Evolutionary conservation across 2,113 vertebrate genomes (phyloP), one percentile per base, ranked within the genome.

Genomic region (Anthoscopus minutus): DNA sequence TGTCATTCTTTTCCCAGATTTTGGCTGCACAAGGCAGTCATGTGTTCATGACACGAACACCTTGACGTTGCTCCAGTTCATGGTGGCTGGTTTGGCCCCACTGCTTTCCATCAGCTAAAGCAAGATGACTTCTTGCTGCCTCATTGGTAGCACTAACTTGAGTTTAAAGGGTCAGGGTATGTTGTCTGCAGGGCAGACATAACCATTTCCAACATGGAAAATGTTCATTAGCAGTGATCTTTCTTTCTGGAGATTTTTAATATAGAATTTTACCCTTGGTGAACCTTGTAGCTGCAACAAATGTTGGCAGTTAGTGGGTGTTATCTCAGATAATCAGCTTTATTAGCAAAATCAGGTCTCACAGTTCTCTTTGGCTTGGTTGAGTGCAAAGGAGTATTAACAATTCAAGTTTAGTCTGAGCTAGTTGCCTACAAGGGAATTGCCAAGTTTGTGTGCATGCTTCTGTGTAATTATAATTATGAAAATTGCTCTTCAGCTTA

Each of bases 311-410:
- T 92, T 86, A 91, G 86, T 62, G 62, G 38, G 37, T 3, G 1
- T 94, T 97, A 97, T 97, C 97, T 96, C 76, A 97, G 91, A 95
- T 96, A 96, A 97, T 97, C 97, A 96, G 80, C 92, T 95, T 97
- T 97, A 95, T 96, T 95, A 96, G 74, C 74, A 94, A 91, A 93
- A 97, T 77, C 56, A 78, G 86, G 62, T 95, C 89, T 95, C 57
- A 69, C 60, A 84, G 73, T 82, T 96, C 91, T 13, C 37, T 92
- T 96, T 95, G 86, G 65, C 79, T 90, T 88, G 51, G 54, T 89
- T 96, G 91, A 90, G 62, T 93, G 91, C 92, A 93, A 95, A 92
- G 86, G 78, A 92, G 21, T 81, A 85, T 72, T 92, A 88, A 94
- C 76, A 94, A 92, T 97, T 95, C 91, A 81, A 91, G 86, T 79